phyloP scores from a whole-genome alignment of 2,888 invertebrate species.

The Octonoba sinensis region DNA sequence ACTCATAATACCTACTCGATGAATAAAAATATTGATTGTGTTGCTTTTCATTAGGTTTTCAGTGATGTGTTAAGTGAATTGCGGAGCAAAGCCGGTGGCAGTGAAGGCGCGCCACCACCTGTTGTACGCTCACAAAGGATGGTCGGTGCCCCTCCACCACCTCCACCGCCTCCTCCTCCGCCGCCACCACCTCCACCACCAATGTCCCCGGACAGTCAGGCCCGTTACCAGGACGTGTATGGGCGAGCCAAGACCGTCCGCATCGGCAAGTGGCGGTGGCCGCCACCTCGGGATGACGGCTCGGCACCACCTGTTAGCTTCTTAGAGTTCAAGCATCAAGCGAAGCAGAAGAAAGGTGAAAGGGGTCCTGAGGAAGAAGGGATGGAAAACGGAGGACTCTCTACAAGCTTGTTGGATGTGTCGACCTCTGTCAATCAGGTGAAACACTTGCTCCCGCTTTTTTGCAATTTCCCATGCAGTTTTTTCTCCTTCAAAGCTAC shows the following conservation, averaged over 20 bases:
- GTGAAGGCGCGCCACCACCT: constrained; percentile 10
- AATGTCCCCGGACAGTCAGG: constrained; percentile 62
- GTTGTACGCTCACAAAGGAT: constrained; percentile 35
- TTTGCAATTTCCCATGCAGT: neutral
- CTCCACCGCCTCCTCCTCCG: constrained; percentile 75
- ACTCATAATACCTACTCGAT: neutral
- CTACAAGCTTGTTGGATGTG: neutral
- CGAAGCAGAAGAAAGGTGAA: constrained; percentile 52
- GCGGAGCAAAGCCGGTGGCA: constrained; percentile 54
- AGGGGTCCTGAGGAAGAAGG: neutral
- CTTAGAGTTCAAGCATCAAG: constrained; percentile 81
- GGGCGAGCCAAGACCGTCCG: constrained; percentile 94
- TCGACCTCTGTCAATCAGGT: constrained; percentile 11
- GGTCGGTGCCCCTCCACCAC: constrained; percentile 47
- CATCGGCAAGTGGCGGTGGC: constrained; percentile 96
- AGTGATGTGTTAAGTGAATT: constrained; percentile 74
- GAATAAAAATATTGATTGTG: neutral
- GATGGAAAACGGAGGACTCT: too few species aligned
- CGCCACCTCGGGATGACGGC: constrained; percentile 80
- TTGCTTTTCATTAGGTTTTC: constrained; percentile 71
- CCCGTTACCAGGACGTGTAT: constrained; percentile 78
- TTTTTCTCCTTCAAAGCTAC: too few species aligned
- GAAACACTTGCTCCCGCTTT: neutral
- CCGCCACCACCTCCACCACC: constrained; percentile 89
- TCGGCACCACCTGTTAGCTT: constrained; percentile 75